Evolutionary conservation across 1,140 invertebrate genomes (phyloP).

Genomic region (Chrysopa pallens): DNA sequence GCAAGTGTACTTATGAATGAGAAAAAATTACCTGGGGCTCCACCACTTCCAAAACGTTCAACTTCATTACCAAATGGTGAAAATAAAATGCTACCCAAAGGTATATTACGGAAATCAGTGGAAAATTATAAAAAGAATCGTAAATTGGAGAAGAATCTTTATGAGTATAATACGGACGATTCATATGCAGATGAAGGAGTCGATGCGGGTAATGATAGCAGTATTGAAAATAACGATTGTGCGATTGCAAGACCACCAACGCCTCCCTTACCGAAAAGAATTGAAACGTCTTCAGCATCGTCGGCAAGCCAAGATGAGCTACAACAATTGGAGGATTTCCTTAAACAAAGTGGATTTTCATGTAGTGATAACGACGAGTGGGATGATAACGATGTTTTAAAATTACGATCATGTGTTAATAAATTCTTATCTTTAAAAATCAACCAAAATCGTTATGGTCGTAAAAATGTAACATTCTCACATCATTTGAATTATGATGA

Average conservation of each 20-base stretch:
- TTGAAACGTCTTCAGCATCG: conserved; percentile 16
- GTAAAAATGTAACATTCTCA: conserved; percentile 49
- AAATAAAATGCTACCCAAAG: conserved; percentile 36
- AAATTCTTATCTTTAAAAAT: conserved; percentile 37
- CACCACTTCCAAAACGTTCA: conserved; percentile 40
- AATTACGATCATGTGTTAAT: conserved; percentile 47
- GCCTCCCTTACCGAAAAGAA: conserved; percentile 26
- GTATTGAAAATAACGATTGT: conserved; percentile 17
- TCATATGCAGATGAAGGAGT: conserved; percentile 34
- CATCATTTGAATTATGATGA: conserved; percentile 24
- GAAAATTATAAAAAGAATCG: conserved; percentile 26
- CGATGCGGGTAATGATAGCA: conserved; percentile 22
- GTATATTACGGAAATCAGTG: conserved; percentile 36
- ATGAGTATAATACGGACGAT: conserved; percentile 40
- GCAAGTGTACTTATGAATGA: conserved; percentile 35
- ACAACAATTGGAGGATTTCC: conserved; percentile 49
- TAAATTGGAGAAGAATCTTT: conserved; percentile 40
- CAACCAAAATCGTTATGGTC: conserved; percentile 40
- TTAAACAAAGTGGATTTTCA: conserved; percentile 50
- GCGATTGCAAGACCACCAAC: conserved; percentile 23
- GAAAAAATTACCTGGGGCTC: conserved; percentile 27
- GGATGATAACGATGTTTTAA: conserved; percentile 41
- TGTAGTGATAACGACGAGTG: conserved; percentile 44
- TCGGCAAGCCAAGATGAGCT: conserved; percentile 37
- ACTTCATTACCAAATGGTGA: conserved; percentile 37